phyloP scores from a whole-genome alignment of 2,797 vertebrate genomes.

The Anabacerthia variegaticeps region DNA sequence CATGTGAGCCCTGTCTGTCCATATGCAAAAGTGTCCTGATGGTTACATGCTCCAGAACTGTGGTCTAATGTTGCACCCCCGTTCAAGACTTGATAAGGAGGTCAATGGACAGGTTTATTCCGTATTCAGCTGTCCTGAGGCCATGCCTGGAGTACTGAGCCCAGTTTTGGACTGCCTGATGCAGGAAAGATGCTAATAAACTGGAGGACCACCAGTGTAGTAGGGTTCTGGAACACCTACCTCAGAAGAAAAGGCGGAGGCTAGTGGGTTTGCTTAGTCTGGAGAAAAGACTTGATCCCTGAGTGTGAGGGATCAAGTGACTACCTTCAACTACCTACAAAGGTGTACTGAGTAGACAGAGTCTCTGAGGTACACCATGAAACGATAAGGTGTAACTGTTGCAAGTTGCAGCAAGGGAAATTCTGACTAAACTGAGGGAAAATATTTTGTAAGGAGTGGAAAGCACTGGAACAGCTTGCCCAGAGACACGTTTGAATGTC shows the following conservation, averaged over 20 bases:
- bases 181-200: background rate
- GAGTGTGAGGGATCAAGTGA: background rate
- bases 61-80: background rate
- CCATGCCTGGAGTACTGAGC: background rate
- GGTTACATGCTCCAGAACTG: background rate
- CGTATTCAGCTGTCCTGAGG: background rate
- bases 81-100: background rate
- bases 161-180: background rate
- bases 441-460: background rate
- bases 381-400: background rate
- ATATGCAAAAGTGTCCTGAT: background rate
- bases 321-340: accelerated
- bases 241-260: background rate
- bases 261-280: background rate
- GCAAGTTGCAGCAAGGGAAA: background rate
- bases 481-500: background rate
- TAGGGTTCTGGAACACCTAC: background rate
- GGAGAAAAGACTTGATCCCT: background rate
- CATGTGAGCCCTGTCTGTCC: background rate
- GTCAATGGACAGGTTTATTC: background rate
- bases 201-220: background rate
- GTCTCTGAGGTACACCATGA: accelerated
- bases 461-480: background rate
- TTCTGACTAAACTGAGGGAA: background rate
- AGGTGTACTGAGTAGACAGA: background rate